Evolutionary conservation across 2,113 vertebrate genomes (phyloP), one percentile per base, ranked within the genome.

Genomic region (Tachysurus vachellii): DNA sequence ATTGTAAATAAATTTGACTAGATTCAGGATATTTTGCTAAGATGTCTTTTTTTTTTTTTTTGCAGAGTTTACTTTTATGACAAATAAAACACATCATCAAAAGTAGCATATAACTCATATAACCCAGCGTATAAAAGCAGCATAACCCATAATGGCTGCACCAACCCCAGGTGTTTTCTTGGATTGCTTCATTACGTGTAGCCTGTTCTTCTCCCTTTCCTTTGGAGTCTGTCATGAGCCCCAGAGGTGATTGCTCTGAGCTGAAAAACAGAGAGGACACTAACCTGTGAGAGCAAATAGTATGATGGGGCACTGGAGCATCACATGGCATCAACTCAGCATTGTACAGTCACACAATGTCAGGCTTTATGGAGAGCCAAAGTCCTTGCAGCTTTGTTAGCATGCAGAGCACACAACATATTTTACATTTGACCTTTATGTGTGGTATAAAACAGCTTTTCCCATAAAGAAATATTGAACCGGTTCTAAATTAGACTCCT

Each of bases 291-390:
- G 85, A 77, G 83, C 56, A 87, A 50, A 23, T 50, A 84, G 19
- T 26, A 23, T 26, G 28, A 82, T 76, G 64, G 75, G 56, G 70
- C 77, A 80, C 76, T 80, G 84, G 62, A 62, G 68, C 83, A 85
- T 93, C 91, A 92, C 91, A 89, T 91, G 90, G 76, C 53, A 70
- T 7, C 75, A 86, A 86, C 77, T 80, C 61, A 21, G 89, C 75
- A 89, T 89, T 92, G 91, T 89, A 85, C 84, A 8, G 56, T 56
- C 77, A 83, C 88, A 92, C 93, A 92, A 92, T 91, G 92, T 87
- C 61, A 0, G 85, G 88, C 88, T 92, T 92, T 89, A 87, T 76
- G 44, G 80, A 88, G 86, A 86, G 76, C 88, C 85, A 89, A 92
- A 90, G 44, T 23, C 87, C 85, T 66, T 26, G 16, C 36, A 68